Percentiles rank a stretch among this genome's conserved stretches.
Conservation (phyloP, 2,888 invertebrate species). For the Mythimna pallens region DNA sequence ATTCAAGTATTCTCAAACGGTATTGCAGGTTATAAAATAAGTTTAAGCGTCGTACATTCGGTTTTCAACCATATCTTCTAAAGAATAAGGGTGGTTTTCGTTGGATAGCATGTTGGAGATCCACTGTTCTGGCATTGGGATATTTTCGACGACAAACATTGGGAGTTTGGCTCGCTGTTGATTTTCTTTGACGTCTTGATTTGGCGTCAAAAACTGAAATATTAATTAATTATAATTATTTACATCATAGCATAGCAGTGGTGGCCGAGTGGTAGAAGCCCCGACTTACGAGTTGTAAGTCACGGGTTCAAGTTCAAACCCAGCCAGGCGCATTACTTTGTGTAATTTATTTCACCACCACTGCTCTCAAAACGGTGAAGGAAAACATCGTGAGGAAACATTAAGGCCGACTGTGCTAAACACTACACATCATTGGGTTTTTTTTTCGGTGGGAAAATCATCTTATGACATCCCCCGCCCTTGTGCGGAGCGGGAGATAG, state of each 20-base stretch:
- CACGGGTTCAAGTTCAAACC: too few relatives aligned
- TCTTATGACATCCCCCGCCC: too few relatives aligned
- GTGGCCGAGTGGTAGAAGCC: too few relatives aligned
- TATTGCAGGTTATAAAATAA: constrained; percentile 61
- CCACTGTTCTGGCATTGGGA: constrained; percentile 72
- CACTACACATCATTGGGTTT: too few relatives aligned
- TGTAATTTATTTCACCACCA: too few relatives aligned
- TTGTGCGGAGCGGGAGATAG: too few relatives aligned
- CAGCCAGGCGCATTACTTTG: too few relatives aligned
- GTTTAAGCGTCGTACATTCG: constrained; percentile 58
- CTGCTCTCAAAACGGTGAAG: too few relatives aligned
- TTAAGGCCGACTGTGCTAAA: too few relatives aligned
- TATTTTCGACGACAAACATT: constrained; percentile 70
- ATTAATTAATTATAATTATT: not conserved
- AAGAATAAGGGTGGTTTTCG: constrained; percentile 73
- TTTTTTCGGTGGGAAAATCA: too few relatives aligned
- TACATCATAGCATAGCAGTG: not conserved
- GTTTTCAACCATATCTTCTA: constrained; percentile 75
- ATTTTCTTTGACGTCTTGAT: constrained; percentile 66
- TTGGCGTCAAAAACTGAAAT: constrained; percentile 69
- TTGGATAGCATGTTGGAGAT: constrained; percentile 65
- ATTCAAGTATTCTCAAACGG: constrained; percentile 45
- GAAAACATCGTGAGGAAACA: too few relatives aligned
- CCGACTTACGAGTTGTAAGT: too few relatives aligned
- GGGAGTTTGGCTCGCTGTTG: constrained; percentile 66